phyloP scores from a whole-genome alignment of 1,140 invertebrate species.

The Achatina immaculata region DNA sequence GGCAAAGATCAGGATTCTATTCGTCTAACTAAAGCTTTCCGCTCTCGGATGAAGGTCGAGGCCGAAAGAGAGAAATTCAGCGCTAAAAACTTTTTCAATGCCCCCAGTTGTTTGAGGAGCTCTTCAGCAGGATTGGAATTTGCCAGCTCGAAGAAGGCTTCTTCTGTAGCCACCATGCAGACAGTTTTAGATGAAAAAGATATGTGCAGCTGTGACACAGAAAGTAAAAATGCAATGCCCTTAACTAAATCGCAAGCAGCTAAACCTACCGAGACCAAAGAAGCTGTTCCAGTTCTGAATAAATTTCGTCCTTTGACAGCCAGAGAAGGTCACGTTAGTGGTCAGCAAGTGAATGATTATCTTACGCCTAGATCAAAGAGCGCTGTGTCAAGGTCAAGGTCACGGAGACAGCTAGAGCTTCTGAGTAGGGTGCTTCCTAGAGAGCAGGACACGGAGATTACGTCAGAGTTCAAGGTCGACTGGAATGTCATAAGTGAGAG shows the following conservation, averaged over 20 bases:
- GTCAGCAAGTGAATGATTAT: not conserved
- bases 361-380: not conserved
- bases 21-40: not conserved
- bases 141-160: not conserved
- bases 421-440: not conserved
- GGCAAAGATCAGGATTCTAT: not conserved
- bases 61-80: constrained; percentile 20
- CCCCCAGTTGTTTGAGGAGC: not conserved
- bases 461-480: not conserved
- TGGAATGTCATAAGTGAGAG: not conserved
- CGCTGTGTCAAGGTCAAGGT: constrained; percentile 21
- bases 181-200: not conserved
- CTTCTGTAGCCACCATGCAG: not conserved
- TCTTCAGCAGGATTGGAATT: not conserved
- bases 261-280: not conserved
- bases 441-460: not conserved
- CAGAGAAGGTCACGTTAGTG: not conserved
- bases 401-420: constrained; percentile 11
- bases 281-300: not conserved
- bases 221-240: not conserved
- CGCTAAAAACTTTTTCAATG: constrained; percentile 27
- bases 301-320: not conserved
- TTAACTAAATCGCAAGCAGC: not conserved
- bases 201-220: not conserved
- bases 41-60: not conserved